phyloP scores from a whole-genome alignment of 2,888 invertebrate genomes.

The Chalcosyrphus nemorum region DNA sequence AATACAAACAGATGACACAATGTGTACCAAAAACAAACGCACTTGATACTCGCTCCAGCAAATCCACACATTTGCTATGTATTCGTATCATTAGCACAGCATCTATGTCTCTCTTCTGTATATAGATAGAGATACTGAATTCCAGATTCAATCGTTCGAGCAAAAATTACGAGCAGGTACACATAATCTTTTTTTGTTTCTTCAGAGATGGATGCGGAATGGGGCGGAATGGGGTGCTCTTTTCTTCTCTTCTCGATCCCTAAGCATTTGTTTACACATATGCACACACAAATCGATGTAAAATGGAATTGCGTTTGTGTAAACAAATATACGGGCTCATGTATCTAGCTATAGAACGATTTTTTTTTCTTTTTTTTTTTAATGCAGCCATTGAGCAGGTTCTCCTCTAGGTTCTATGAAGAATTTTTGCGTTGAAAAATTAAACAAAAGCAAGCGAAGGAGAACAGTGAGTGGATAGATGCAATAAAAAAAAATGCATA shows the following conservation, averaged over 20 bases:
- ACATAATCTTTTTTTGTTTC: too few relatives aligned
- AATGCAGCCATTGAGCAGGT: not conserved
- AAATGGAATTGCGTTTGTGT: conserved; percentile 29
- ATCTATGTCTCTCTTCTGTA: not conserved
- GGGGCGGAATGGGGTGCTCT: too few relatives aligned
- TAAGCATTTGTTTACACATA: conserved; percentile 21
- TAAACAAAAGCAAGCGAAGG: conserved; percentile 10
- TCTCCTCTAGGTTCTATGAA: conserved; percentile 16
- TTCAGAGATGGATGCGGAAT: not conserved
- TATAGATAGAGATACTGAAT: not conserved
- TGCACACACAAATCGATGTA: conserved; percentile 24
- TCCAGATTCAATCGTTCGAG: conserved; percentile 1
- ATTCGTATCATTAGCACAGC: conserved; percentile 36
- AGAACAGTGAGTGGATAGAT: not conserved
- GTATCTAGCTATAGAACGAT: not conserved
- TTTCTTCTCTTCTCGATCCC: not conserved
- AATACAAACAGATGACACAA: conserved; percentile 67
- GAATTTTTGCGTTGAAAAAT: conserved; percentile 8
- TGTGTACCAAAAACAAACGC: conserved; percentile 61
- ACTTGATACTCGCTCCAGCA: conserved; percentile 38
- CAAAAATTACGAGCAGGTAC: conserved; percentile 30
- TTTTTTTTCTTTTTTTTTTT: not conserved
- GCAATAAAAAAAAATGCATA: not conserved
- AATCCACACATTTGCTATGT: conserved; percentile 21
- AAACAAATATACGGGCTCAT: conserved; percentile 4